Evolutionary conservation across 2,888 invertebrate species (phyloP), one percentile per base, ranked within the genome.

Genomic region (Brachypterus glaber): DNA sequence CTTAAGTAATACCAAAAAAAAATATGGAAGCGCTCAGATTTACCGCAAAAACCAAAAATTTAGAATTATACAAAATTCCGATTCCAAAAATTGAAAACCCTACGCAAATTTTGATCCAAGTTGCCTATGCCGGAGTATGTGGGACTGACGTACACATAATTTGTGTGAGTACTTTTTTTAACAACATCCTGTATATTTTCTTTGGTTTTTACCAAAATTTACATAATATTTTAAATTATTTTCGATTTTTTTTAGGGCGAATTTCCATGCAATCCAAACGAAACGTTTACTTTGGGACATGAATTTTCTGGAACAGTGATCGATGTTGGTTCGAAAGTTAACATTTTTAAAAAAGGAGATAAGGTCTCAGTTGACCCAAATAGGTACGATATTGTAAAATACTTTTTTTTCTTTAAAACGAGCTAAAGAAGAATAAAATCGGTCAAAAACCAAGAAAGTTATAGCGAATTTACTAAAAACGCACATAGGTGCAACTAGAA

Each of bases 61-160:
- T 77, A 8, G 64, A 64, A 33, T 67, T 69, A 30, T 62, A 62
- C 8, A 62, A 65, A 30, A 54, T 67, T 21, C 69, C 71, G 0
- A 51, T 73, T 16, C 77, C 78, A 0, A 57, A 62, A 53, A 53
- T 75, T 1, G 53, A 55, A 0, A 55, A 64, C 0, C 71, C 72
- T 2, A 64, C 74, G 31, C 75, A 80, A n/a, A 74, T 82, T 32
- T 67, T 81, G 2, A 67, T 83, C 1, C 74, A 71, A 55, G 78
- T 82, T 1, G 73, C 76, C 4, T 81, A 74, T 52, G 64, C 81
- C 0, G 82, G 83, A 1, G 66, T 82, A 17, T 83, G 83, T 51
- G 82, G 82, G 0, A 82, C 82, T 1, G 83, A 83, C 59, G 62
- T 83, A 3, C 82, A 82, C 50, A 78, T 82, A 33, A 67, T 82